Evolutionary conservation across 2,113 vertebrate genomes (phyloP), one percentile per base, ranked within the genome.

Genomic region (Echinops telfairi): DNA sequence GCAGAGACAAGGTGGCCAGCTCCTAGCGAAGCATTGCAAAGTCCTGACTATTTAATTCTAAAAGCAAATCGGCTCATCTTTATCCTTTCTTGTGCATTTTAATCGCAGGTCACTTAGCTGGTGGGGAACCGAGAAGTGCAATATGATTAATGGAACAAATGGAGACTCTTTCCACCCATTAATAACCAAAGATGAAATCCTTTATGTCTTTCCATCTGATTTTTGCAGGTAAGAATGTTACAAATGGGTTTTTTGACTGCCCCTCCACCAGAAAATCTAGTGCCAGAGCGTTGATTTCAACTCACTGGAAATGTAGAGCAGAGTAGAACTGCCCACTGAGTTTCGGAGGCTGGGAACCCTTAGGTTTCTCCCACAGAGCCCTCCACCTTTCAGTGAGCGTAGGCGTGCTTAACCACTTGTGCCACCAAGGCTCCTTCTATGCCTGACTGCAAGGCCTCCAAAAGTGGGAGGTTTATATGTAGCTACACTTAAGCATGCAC

Each of bases 121-220:
- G 99, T 99, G 99, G 99, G 97, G 98, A 12, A 98, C 99, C 23
- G 98, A 98, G 8, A 70, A 95, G 0, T 99, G 99, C 95, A 99
- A 99, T 75, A 99, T 99, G 99, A 99, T 99, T 90, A 99, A 99
- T 40, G 99, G 99, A 73, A 99, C 99, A 16, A 99, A 99, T 23
- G 99, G 99, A n/a, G 98, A 98, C 0, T 98, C 98, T 47, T 99
- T 99, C 92, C 99, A 99, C 88, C 98, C 99, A 0, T 85, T 99
- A 78, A 95, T 99, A 96, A 97, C 81, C 83, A 99, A 98, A 97
- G 98, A 98, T 0, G 99, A 99, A 95, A 94, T 83, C 2, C 98
- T 99, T 70, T 99, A 99, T 94, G 98, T 99, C 89, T 99, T 99
- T 96, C 98, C 99, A 27, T 99, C 99, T 6, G 99, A 99, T 83